Base-by-base conservation (phyloP, 2,797 vertebrate species). In the Coccyzus lansbergi region DNA sequence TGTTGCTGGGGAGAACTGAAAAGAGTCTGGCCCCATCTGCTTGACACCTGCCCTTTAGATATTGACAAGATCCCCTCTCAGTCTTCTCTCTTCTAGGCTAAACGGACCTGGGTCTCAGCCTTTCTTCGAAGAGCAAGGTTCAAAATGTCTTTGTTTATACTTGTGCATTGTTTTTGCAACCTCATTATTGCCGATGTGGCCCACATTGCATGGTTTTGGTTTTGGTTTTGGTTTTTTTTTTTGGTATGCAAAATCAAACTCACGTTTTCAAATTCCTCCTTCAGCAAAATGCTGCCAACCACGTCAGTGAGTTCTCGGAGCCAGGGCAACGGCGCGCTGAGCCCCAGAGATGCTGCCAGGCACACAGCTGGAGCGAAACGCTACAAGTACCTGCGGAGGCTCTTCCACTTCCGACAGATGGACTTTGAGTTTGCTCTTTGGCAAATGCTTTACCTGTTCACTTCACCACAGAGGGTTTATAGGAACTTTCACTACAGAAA, bases 381-480 rank as follows among this genome's bases (percentile, higher is more conserved):
- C 74, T 99, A 99, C 97, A 99, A 99, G 88, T 99, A 99, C 96
- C 97, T 99, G 90, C 96, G 99, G 28, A 97, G 99, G 58, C 98
- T 99, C 82, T 96, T 99, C 70, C 98, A 98, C 62, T 98, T 99
- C 94, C 97, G 96, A 52, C 99, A 99, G 95, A 99, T 99, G 99
- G 99, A 99, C 97, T 99, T 99, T 76, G 99, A 99, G 56, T 99
- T 99, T 24, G 99, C 99, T 1, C 25, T 98, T 10, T 99, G 99
- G 99, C 99, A 99, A 97, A 99, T 99, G 99, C 98, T 99, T 15
- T 99, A 99, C 96, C 98, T 99, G 36, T 99, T 99, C 65, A 99
- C 99, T 4, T 99, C 99, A 1, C 99, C 99, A 0, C 99, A 99
- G 98, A 98, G 98, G 88, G 99, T 99, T n/a, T 99, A 99, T 88